These are phyloP conservation scores for Diloba caeruleocephala DNA, from an alignment of 2,888 invertebrate species.

Conservation along the genomic window DNA sequence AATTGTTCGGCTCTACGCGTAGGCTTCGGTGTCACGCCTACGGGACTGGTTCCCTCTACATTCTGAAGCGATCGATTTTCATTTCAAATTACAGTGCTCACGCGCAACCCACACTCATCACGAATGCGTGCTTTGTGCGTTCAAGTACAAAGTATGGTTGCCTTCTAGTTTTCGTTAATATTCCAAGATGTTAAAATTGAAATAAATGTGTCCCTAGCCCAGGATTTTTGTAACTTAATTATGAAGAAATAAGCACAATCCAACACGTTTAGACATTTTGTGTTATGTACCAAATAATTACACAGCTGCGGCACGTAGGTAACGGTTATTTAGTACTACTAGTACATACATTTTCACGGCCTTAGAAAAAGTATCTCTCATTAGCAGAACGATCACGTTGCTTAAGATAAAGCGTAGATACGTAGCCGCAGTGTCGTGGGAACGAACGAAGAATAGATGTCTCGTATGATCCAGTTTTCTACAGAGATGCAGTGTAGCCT, in stretches of 20 bases:
- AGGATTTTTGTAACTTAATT: neutral
- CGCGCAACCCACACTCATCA: constrained; percentile 74
- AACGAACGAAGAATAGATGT: constrained; percentile 78
- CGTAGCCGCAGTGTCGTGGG: constrained; percentile 81
- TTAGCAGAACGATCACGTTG: constrained; percentile 81
- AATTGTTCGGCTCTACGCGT: constrained; percentile 70
- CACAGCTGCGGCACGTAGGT: constrained; percentile 17
- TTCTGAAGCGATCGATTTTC: constrained; percentile 83
- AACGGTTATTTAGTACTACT: constrained; percentile 23
- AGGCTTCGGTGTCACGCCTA: constrained; percentile 77
- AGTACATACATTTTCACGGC: constrained; percentile 62
- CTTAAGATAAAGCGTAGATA: constrained; percentile 73
- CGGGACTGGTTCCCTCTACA: constrained; percentile 79
- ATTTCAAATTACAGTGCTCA: constrained; percentile 81
- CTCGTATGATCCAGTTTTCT: constrained; percentile 85
- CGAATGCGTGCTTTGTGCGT: constrained; percentile 74
- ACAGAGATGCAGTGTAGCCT: constrained; percentile 75
- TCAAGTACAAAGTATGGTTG: constrained; percentile 67
- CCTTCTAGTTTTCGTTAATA: constrained; percentile 68
- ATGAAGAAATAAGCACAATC: neutral
- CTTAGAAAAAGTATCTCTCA: constrained; percentile 74
- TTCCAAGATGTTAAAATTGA: constrained; percentile 48
- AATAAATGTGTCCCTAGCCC: constrained; percentile 21
- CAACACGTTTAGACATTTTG: neutral
- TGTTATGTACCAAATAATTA: constrained; percentile 13